A percentile compares a stretch with the other conserved stretches of the same genome.
Conservation (phyloP, 2,888 invertebrate genomes). For the Ceraclea dissimilis region DNA sequence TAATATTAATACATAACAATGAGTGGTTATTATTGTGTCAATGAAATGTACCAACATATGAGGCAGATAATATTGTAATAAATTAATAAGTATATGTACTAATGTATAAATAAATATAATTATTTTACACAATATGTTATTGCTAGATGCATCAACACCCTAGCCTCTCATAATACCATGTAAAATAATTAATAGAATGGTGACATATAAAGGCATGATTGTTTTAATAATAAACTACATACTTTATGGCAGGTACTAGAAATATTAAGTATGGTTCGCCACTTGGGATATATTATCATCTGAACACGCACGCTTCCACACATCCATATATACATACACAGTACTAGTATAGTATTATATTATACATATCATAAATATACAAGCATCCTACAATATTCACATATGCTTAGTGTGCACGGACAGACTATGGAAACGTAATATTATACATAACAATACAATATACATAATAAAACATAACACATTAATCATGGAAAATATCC, state of each 20-base stretch:
- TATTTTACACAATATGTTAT: too few relatives aligned
- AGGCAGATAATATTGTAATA: too few relatives aligned
- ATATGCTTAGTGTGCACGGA: not conserved
- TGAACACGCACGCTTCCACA: not conserved
- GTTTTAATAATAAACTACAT: too few relatives aligned
- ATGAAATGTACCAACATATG: too few relatives aligned
- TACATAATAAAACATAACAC: not conserved
- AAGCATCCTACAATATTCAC: not conserved
- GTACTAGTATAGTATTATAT: not conserved
- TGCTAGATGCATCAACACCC: too few relatives aligned
- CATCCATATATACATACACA: not conserved
- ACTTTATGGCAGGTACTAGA: not conserved
- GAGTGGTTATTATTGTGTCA: too few relatives aligned
- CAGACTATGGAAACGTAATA: not conserved
- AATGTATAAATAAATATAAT: too few relatives aligned
- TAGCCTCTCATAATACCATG: too few relatives aligned
- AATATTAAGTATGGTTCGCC: not conserved
- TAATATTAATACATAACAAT: not conserved
- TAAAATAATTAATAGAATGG: too few relatives aligned
- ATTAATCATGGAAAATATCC: too few relatives aligned
- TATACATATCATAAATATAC: not conserved
- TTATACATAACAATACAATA: not conserved
- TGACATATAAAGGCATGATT: too few relatives aligned
- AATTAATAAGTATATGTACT: too few relatives aligned
- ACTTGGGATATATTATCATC: not conserved